Base-by-base conservation (phyloP, 2,888 invertebrate genomes). In the Luperina testacea region DNA sequence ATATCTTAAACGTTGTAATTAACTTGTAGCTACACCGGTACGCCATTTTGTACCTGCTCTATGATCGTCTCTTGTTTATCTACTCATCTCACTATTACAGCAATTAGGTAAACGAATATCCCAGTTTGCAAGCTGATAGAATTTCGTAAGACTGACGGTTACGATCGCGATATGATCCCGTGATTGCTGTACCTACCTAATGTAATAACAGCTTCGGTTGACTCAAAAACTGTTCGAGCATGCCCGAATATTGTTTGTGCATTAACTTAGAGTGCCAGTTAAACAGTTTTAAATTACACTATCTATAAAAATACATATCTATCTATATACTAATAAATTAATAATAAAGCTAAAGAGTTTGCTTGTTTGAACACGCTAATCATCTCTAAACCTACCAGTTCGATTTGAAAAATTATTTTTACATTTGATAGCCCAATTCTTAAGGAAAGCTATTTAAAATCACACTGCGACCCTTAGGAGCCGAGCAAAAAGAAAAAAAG, bases 1-100 rank as follows among this genome's bases (percentile, higher is more conserved):
- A 69, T 27, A 78, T 51, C 69, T 59, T 32, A 75, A 24, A 13
- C 24, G n/a, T 6, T 65, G 70, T 67, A 65, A 65, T 69, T 38
- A 75, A 27, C 57, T 57, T 24, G 57, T 32, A 69, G 9, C 17
- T 32, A 5, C 15, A 32, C 11, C 20, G 11, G 27, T 13, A 1
- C 20, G 51, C 11, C 2, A 27, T 24, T n/a, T 9, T 24, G 38
- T 68, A 45, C 65, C 64, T 27, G 9, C 4, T n/a, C 8, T 15
- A 24, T 48, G 42, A 82, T 59, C 24, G 4, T 42, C 45, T 24
- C 67, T 76, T 63, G 61, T 61, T 63, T 27, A 45, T 59, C 17
- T 51, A 15, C 32, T 32, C 24, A 17, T 27, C 11, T n/a, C 48
- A n/a, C 2, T 32, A n/a, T 20, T 32, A 24, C 32, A 32, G 15